These are phyloP conservation scores for Eulemur albifrons DNA, from an alignment of 2,797 vertebrate species.

Conservation along the genomic window DNA sequence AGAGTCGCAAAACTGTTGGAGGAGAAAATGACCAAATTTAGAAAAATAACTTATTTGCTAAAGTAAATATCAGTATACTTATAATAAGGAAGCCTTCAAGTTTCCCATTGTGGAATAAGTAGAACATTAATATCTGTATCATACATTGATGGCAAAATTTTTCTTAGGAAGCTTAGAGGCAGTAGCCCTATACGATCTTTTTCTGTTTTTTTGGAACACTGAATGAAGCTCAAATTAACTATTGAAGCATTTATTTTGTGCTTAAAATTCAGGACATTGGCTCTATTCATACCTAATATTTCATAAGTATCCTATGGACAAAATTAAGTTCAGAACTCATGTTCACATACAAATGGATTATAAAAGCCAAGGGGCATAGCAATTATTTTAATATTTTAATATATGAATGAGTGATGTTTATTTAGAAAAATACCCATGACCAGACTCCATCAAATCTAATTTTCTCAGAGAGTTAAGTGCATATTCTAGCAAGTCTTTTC, in stretches of 20 bases:
- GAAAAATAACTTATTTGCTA: conserved; percentile 6
- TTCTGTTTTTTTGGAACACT: neutral
- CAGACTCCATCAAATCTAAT: conserved; percentile 51
- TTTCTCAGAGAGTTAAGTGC: conserved; percentile 35
- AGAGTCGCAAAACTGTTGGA: neutral
- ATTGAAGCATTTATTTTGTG: conserved; percentile 22
- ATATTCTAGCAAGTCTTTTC: neutral
- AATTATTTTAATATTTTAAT: conserved; percentile 57
- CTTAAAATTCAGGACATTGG: neutral
- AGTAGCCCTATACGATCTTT: neutral
- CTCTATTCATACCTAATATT: neutral
- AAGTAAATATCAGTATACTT: neutral
- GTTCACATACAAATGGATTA: conserved; percentile 4
- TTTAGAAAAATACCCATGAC: conserved; percentile 37
- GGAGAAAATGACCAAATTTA: neutral
- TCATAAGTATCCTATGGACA: neutral
- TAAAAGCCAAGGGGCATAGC: conserved; percentile 32
- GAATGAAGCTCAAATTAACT: neutral
- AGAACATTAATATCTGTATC: neutral
- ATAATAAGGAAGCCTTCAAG: neutral
- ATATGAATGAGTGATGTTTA: conserved; percentile 22
- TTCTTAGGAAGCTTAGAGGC: neutral
- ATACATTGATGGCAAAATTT: neutral
- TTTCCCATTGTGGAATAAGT: neutral
- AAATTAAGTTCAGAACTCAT: conserved; percentile 35